Evolutionary conservation across 2,888 invertebrate genomes (phyloP).

Genomic region (Heliconius hortense): DNA sequence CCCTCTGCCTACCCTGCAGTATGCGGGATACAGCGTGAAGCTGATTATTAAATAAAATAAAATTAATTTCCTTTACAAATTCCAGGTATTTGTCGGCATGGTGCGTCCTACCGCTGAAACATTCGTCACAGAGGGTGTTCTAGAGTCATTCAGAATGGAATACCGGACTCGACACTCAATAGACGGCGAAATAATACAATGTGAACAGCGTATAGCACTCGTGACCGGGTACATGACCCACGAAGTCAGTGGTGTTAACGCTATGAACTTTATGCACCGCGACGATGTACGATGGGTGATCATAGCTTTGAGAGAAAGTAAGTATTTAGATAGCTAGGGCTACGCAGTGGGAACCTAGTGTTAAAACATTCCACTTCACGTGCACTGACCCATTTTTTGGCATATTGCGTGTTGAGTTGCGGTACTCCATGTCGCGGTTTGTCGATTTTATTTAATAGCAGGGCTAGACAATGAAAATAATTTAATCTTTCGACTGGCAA

Average conservation of each 20-base stretch:
- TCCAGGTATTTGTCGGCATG: conserved; percentile 84
- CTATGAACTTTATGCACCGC: conserved; percentile 93
- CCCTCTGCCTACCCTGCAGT: not conserved
- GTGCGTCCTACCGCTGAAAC: conserved; percentile 86
- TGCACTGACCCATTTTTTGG: not conserved
- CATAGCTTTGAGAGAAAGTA: conserved; percentile 89
- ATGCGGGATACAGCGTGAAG: not conserved
- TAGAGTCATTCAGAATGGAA: conserved; percentile 84
- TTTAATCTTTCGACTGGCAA: no score
- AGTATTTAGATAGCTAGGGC: conserved; percentile 46
- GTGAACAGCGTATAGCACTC: conserved; percentile 93
- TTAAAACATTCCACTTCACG: no score
- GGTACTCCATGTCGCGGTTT: no score
- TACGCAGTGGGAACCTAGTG: no score
- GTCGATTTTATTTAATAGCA: no score
- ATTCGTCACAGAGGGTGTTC: conserved; percentile 66
- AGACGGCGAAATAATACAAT: conserved; percentile 93
- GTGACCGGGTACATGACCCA: conserved; percentile 95
- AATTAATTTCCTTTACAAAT: not conserved
- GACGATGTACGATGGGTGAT: conserved; percentile 94
- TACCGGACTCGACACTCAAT: conserved; percentile 93
- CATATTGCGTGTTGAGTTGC: no score
- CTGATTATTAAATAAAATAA: not conserved
- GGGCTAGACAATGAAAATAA: no score
- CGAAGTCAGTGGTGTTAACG: conserved; percentile 92